A percentile compares a stretch with the other conserved stretches of the same genome.
Evolutionary conservation across 1,140 invertebrate genomes (phyloP).

Genomic region (Ceratosolen solmsi): DNA sequence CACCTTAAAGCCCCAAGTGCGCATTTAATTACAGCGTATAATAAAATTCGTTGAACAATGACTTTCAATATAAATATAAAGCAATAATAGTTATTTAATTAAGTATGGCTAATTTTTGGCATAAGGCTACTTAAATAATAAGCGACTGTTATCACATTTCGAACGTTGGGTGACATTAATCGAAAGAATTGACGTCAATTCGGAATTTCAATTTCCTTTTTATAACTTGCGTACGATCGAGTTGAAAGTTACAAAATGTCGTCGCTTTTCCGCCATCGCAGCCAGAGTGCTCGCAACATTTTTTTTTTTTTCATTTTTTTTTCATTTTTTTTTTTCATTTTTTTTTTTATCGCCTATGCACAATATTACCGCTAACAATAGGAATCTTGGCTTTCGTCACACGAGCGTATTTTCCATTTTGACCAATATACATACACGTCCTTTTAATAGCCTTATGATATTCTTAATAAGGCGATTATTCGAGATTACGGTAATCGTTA

Average conservation of each 20-base stretch:
- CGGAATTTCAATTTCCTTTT: neutral
- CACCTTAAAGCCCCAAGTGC: too few relatives aligned
- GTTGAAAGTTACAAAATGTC: neutral
- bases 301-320: neutral
- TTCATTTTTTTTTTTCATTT: too few relatives aligned
- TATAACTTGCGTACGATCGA: neutral
- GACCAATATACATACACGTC: slow-evolving; percentile 47
- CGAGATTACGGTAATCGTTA: slow-evolving; percentile 13
- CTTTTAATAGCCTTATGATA: slow-evolving; percentile 23
- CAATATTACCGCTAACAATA: too few relatives aligned
- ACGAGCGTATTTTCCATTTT: slow-evolving; percentile 28
- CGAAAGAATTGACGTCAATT: neutral
- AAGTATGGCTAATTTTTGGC: too few relatives aligned
- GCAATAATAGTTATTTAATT: too few relatives aligned
- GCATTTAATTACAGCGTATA: too few relatives aligned
- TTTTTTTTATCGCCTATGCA: neutral
- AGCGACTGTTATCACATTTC: too few relatives aligned
- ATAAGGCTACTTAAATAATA: too few relatives aligned
- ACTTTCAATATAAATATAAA: too few relatives aligned
- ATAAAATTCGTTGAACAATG: too few relatives aligned
- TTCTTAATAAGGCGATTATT: slow-evolving; percentile 44
- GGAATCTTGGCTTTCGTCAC: slow-evolving; percentile 21
- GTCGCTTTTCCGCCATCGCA: neutral
- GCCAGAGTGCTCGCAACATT: neutral
- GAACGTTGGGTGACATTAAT: neutral